A percentile compares a stretch with the other conserved stretches of the same genome.
Evolutionary conservation across 2,888 invertebrate species (phyloP).

Genomic region (Pristionchus exspectatus): DNA sequence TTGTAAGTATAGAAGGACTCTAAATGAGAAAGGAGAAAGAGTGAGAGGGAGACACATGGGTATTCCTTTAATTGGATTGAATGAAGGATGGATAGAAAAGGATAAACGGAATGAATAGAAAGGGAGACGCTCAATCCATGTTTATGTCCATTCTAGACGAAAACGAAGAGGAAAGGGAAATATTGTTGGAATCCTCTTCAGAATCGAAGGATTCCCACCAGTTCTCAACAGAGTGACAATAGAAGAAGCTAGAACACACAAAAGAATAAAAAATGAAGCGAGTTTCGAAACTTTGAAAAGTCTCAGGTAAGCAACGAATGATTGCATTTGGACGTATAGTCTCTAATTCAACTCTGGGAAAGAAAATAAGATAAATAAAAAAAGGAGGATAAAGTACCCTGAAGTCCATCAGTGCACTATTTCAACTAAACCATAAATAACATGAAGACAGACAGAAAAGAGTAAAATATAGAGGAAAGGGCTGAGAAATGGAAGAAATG

Average conservation of each 20-base stretch:
- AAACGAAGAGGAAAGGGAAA: neutral
- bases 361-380: neutral
- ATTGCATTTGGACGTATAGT: neutral
- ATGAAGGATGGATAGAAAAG: constrained; percentile 33
- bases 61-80: constrained; percentile 31
- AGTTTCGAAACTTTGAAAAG: neutral
- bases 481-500: neutral
- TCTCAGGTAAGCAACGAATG: neutral
- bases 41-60: neutral
- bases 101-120: constrained; percentile 41
- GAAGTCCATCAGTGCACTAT: neutral
- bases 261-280: neutral
- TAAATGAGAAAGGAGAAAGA: neutral
- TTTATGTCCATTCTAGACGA: neutral
- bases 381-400: neutral
- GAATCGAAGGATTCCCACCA: neutral
- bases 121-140: neutral
- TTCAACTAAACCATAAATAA: neutral
- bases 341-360: neutral
- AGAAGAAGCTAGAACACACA: neutral
- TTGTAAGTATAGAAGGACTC: neutral
- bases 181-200: constrained; percentile 10
- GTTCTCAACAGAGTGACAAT: neutral
- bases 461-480: neutral
- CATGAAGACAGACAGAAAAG: neutral